A percentile compares a stretch with the other conserved stretches of the same genome.
phyloP scores from a whole-genome alignment of 2,797 vertebrate species.

The Myiotriccus ornatus region DNA sequence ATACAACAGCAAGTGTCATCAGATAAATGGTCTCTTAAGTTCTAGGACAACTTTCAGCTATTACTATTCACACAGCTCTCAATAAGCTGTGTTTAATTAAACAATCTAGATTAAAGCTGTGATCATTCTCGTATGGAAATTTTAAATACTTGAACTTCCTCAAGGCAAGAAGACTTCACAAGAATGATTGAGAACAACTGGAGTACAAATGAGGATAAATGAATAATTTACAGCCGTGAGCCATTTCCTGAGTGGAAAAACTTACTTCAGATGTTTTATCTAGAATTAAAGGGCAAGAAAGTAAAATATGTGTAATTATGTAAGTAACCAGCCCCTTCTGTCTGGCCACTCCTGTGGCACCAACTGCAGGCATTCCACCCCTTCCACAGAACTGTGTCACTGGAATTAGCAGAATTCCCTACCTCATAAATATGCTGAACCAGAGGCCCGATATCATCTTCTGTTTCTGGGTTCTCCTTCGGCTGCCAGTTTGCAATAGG shows the following conservation, averaged over 20 bases:
- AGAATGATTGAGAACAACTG: background rate
- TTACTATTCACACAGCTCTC: background rate
- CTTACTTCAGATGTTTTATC: background rate
- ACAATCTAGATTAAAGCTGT: background rate
- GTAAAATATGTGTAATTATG: background rate
- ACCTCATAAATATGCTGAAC: conserved; percentile 95
- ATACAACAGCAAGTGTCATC: background rate
- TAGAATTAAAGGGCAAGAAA: background rate
- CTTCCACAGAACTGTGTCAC: background rate
- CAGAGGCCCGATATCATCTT: conserved; percentile 91
- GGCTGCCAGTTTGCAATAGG: conserved; percentile 92
- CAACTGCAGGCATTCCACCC: background rate
- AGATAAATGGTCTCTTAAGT: background rate
- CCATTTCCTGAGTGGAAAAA: background rate
- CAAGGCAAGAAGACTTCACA: background rate
- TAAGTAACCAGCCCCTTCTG: background rate
- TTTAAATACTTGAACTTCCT: background rate
- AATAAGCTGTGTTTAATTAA: background rate
- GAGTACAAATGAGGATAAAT: background rate
- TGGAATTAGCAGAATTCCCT: background rate
- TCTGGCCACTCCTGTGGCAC: background rate
- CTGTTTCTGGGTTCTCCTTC: conserved; percentile 80
- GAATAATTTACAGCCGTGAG: background rate
- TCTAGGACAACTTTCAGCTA: background rate
- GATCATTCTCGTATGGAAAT: background rate